Percentiles rank a stretch among this genome's conserved stretches.
phyloP scores from a whole-genome alignment of 2,888 invertebrate species.

The Ypsolopha sequella region DNA sequence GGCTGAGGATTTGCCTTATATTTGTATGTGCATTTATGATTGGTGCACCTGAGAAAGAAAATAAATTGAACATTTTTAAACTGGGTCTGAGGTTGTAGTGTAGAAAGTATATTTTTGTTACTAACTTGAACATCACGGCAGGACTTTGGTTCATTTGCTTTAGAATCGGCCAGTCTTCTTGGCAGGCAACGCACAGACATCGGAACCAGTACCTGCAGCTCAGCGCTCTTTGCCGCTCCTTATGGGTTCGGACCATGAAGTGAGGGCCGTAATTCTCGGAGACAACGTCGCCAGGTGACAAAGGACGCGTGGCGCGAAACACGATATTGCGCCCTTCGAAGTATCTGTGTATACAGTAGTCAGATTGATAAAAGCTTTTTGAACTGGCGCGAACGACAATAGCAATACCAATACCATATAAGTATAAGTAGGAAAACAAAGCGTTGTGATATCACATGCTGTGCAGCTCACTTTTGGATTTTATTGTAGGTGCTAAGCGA shows the following conservation, averaged over 20 bases:
- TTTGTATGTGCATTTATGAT: conserved; percentile 34
- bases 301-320: conserved; percentile 75
- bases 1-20: conserved; percentile 28
- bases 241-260: conserved; percentile 68
- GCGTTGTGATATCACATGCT: no score
- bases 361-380: background rate
- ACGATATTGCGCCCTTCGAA: conserved; percentile 82
- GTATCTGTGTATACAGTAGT: conserved; percentile 62
- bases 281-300: conserved; percentile 75
- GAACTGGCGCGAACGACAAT: background rate
- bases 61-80: background rate
- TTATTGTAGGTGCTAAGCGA: no score
- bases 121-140: background rate
- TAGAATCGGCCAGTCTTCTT: conserved; percentile 80
- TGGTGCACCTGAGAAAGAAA: conserved; percentile 35
- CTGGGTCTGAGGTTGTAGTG: no score
- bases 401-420: no score
- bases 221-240: conserved; percentile 72
- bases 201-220: conserved; percentile 83
- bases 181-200: conserved; percentile 80
- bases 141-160: conserved; percentile 58
- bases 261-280: conserved; percentile 89
- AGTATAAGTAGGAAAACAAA: no score
- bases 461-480: no score
- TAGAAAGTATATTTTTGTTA: background rate